These are phyloP conservation scores for Eristalis tenax DNA, from an alignment of 2,888 invertebrate genomes.

Conservation along the genomic window DNA sequence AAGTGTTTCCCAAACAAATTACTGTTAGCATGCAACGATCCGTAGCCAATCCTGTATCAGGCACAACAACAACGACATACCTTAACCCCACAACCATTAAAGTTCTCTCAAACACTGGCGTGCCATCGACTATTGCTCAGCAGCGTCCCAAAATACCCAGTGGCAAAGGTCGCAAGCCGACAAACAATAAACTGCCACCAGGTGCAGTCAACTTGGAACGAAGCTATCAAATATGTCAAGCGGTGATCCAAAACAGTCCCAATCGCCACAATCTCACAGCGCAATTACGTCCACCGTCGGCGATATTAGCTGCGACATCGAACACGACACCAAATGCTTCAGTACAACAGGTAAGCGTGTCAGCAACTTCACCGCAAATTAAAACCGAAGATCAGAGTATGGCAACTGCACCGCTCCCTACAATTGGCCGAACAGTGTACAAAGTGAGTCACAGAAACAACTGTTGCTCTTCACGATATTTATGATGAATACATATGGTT, in stretches of 20 bases:
- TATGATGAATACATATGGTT: slow-evolving; percentile 17
- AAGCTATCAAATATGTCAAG: slow-evolving; percentile 96
- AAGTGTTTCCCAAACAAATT: slow-evolving; percentile 78
- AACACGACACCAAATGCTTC: slow-evolving; percentile 73
- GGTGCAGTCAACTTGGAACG: slow-evolving; percentile 96
- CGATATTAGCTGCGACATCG: slow-evolving; percentile 82
- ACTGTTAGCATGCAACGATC: slow-evolving; percentile 79
- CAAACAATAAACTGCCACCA: slow-evolving; percentile 89
- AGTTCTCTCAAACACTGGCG: slow-evolving; percentile 77
- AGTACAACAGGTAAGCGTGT: slow-evolving; percentile 74
- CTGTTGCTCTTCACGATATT: background rate
- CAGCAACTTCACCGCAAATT: slow-evolving; percentile 74
- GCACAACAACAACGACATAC: slow-evolving; percentile 66
- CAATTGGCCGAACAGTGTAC: slow-evolving; percentile 79
- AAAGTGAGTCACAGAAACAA: slow-evolving; percentile 75
- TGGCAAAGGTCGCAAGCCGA: slow-evolving; percentile 80
- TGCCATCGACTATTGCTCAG: slow-evolving; percentile 80
- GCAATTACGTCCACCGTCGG: slow-evolving; percentile 92
- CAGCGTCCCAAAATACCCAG: slow-evolving; percentile 79
- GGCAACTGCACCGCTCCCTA: slow-evolving; percentile 74
- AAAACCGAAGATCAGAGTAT: slow-evolving; percentile 74
- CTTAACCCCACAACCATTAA: slow-evolving; percentile 74
- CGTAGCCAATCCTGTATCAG: slow-evolving; percentile 73
- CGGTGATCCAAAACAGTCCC: slow-evolving; percentile 96
- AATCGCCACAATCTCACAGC: slow-evolving; percentile 93